A percentile compares a stretch with the other conserved stretches of the same genome.
phyloP scores from a whole-genome alignment of 2,797 vertebrate genomes.

The Pangasius mekongensis region DNA sequence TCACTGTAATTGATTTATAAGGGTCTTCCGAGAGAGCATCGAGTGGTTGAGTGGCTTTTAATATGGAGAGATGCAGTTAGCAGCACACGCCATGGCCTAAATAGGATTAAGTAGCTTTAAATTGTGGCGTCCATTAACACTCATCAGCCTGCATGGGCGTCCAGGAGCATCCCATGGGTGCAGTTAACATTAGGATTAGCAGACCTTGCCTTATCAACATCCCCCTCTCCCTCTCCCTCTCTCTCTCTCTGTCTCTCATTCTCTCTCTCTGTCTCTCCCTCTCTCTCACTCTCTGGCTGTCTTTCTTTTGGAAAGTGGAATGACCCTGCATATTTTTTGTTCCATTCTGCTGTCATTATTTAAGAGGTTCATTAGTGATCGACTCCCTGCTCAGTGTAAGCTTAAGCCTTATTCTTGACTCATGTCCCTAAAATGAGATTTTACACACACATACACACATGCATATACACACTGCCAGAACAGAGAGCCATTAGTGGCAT shows the following conservation, averaged over 20 bases:
- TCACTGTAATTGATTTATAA: constrained; percentile 40
- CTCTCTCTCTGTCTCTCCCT: background rate
- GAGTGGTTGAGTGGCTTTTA: constrained; percentile 70
- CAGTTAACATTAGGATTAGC: constrained; percentile 79
- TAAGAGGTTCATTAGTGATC: constrained; percentile 52
- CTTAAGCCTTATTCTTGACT: constrained; percentile 52
- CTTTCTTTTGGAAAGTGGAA: constrained; percentile 15
- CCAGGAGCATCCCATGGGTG: constrained; percentile 68
- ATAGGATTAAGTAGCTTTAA: constrained; percentile 78
- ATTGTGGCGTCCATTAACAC: constrained; percentile 77
- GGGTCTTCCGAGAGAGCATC: constrained; percentile 16
- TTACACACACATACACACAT: background rate
- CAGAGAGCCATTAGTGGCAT: constrained; percentile 39
- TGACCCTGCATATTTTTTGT: constrained; percentile 15
- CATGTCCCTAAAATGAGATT: constrained; percentile 42
- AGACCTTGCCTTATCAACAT: constrained; percentile 54
- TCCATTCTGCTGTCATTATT: constrained; percentile 29
- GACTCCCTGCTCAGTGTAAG: constrained; percentile 28
- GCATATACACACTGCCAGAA: constrained; percentile 9
- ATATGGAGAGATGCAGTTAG: constrained; percentile 72
- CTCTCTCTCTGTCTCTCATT: constrained; percentile 1
- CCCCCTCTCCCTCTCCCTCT: background rate
- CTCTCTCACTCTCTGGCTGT: background rate
- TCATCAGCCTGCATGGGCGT: constrained; percentile 64
- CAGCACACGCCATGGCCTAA: constrained; percentile 67